These are phyloP conservation scores for Morpho deidamia DNA, from an alignment of 2,888 invertebrate species.

Conservation along the genomic window DNA sequence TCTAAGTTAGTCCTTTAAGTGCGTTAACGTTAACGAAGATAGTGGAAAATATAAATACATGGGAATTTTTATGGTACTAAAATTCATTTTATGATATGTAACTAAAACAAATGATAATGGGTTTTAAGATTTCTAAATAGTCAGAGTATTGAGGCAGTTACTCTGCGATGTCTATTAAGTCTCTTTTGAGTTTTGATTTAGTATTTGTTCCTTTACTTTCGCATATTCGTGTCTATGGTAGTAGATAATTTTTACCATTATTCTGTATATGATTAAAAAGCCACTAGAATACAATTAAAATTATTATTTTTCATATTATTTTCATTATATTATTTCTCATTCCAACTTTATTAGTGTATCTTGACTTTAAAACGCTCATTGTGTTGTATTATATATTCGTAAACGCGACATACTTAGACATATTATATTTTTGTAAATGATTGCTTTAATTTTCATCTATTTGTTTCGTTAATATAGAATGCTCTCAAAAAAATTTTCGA, in stretches of 20 bases:
- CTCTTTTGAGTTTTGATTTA: background rate
- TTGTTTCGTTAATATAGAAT: slow-evolving; percentile 40
- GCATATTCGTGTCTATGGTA: background rate
- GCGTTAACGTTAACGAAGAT: no score
- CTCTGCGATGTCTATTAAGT: background rate
- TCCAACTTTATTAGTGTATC: slow-evolving; percentile 55
- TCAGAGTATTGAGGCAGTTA: no score
- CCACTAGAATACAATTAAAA: slow-evolving; percentile 6
- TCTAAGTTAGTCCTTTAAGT: no score
- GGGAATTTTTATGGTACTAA: no score
- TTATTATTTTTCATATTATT: slow-evolving; percentile 39
- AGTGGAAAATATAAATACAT: no score
- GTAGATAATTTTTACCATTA: background rate
- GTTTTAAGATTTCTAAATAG: no score
- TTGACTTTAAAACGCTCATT: slow-evolving; percentile 50
- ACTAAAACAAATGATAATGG: no score
- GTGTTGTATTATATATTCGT: slow-evolving; percentile 57
- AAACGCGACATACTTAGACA: slow-evolving; percentile 40
- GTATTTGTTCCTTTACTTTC: background rate
- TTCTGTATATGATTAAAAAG: background rate
- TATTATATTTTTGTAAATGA: slow-evolving; percentile 69
- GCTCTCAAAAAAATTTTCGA: slow-evolving; percentile 27
- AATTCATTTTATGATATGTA: no score
- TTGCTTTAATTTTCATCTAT: slow-evolving; percentile 40
- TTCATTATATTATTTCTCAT: slow-evolving; percentile 43